Conservation (phyloP, 2,888 invertebrate species). For the Saturnia japonica region DNA sequence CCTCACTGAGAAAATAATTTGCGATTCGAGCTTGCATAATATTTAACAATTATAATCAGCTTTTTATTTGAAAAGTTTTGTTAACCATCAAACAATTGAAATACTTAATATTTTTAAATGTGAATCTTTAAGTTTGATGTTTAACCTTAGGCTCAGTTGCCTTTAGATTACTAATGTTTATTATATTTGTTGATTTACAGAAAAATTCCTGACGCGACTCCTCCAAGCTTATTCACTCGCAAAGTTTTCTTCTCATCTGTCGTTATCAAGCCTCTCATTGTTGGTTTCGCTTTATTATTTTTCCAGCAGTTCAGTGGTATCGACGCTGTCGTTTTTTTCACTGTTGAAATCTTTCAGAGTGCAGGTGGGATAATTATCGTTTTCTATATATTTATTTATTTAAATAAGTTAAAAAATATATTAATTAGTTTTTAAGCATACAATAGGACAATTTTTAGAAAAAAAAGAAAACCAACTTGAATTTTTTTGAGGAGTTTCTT, state of each 20-base stretch:
- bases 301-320: constrained; percentile 84
- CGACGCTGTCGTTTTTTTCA: constrained; percentile 82
- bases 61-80: neutral
- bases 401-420: too few species aligned
- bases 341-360: constrained; percentile 80
- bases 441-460: too few species aligned
- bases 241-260: constrained; percentile 73
- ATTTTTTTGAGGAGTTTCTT: too few species aligned
- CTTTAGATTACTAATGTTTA: neutral
- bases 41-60: neutral
- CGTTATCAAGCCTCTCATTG: constrained; percentile 73
- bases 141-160: neutral
- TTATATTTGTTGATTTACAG: constrained; percentile 38
- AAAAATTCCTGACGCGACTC: constrained; percentile 43
- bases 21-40: too few species aligned
- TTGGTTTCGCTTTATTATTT: constrained; percentile 75
- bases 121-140: neutral
- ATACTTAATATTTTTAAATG: neutral
- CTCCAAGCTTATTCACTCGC: constrained; percentile 66
- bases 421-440: too few species aligned
- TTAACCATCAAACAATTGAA: neutral
- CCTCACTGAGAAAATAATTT: neutral
- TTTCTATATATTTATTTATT: too few species aligned
- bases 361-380: constrained; percentile 56
- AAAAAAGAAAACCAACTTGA: too few species aligned